Conservation (phyloP, 1,140 invertebrate genomes). For the Eumeta japonica region DNA sequence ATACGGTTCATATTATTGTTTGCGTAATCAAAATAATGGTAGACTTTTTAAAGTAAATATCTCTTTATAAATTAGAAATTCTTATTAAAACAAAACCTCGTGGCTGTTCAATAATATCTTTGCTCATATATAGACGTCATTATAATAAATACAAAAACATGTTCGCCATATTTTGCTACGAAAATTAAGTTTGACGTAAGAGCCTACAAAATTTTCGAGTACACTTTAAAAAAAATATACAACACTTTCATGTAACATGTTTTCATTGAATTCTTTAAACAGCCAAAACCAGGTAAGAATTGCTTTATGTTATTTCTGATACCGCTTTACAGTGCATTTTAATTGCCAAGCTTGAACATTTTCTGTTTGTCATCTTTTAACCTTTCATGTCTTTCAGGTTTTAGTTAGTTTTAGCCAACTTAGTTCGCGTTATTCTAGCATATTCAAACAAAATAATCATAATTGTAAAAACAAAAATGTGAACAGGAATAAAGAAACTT, state of each 20-base stretch:
- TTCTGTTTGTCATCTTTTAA: slow-evolving; percentile 41
- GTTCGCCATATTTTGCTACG: slow-evolving; percentile 38
- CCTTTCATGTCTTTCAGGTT: slow-evolving; percentile 47
- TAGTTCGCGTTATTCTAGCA: slow-evolving; percentile 42
- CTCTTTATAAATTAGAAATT: no score
- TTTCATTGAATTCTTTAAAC: slow-evolving; percentile 56
- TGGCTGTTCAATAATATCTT: no score
- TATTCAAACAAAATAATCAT: slow-evolving; percentile 49
- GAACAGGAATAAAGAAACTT: slow-evolving; percentile 28
- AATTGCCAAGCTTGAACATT: background rate
- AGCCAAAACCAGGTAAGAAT: slow-evolving; percentile 50
- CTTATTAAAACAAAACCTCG: no score
- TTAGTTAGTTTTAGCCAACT: slow-evolving; percentile 53
- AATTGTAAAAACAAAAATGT: slow-evolving; percentile 36
- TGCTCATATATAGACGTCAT: no score
- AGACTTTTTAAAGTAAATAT: no score
- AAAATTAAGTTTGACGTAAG: slow-evolving; percentile 43
- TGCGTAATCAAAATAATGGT: no score
- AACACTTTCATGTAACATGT: slow-evolving; percentile 55
- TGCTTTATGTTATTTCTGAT: no score
- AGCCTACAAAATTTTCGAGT: slow-evolving; percentile 57
- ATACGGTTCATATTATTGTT: no score
- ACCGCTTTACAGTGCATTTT: slow-evolving; percentile 4
- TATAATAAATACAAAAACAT: no score
- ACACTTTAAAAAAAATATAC: slow-evolving; percentile 42